phyloP scores from a whole-genome alignment of 2,797 vertebrate species.

The Myioborus miniatus region DNA sequence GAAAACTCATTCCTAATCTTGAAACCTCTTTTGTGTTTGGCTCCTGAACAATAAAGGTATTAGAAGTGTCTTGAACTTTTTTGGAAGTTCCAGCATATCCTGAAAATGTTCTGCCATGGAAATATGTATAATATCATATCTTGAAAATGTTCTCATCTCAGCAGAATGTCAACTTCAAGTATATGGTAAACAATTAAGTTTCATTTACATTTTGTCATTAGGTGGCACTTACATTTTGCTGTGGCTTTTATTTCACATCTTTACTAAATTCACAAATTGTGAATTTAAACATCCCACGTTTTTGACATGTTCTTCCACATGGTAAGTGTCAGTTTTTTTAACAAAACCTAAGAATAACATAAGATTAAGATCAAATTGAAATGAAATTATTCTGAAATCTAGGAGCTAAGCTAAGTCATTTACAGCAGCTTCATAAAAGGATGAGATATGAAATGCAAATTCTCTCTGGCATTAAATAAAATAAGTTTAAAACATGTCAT shows the following conservation, averaged over 20 bases:
- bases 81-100: neutral
- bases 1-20: neutral
- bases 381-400: slow-evolving; percentile 69
- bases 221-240: slow-evolving; percentile 36
- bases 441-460: slow-evolving; percentile 66
- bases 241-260: slow-evolving; percentile 57
- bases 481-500: slow-evolving; percentile 56
- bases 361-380: slow-evolving; percentile 61
- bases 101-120: neutral
- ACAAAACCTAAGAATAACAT: slow-evolving; percentile 60
- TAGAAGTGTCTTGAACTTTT: neutral
- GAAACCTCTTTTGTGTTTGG: neutral
- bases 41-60: neutral
- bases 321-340: slow-evolving; percentile 42
- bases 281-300: slow-evolving; percentile 51
- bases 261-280: slow-evolving; percentile 50
- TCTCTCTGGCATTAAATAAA: slow-evolving; percentile 64
- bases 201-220: slow-evolving; percentile 68
- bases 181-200: slow-evolving; percentile 48
- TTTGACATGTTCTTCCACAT: slow-evolving; percentile 68
- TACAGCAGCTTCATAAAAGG: slow-evolving; percentile 19
- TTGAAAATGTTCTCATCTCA: neutral
- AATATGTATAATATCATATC: neutral
- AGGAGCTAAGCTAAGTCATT: slow-evolving; percentile 57
- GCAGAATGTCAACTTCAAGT: slow-evolving; percentile 36